These are phyloP conservation scores for Carduelis carduelis DNA, from an alignment of 2,797 vertebrate genomes.

Conservation along the genomic window DNA sequence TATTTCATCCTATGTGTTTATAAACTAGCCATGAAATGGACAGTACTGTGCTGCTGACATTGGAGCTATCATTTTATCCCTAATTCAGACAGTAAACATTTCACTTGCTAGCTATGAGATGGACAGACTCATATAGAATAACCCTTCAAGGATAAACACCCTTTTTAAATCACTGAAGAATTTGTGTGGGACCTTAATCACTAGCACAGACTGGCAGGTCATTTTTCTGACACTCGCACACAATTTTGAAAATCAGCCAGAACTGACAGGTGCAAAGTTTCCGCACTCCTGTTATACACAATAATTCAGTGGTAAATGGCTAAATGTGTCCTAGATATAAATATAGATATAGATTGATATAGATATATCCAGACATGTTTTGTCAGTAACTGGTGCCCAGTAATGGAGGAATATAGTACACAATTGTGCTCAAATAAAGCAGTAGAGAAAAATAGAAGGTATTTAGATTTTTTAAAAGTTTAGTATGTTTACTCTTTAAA, in stretches of 20 bases:
- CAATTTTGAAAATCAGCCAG: constrained; percentile 70
- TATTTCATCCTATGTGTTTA: neutral
- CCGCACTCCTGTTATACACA: constrained; percentile 53
- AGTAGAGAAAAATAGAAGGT: neutral
- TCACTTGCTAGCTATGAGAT: constrained; percentile 34
- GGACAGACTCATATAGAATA: constrained; percentile 65
- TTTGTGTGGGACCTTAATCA: constrained; percentile 64
- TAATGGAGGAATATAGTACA: neutral
- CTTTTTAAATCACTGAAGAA: constrained; percentile 67
- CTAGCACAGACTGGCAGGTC: constrained; percentile 67
- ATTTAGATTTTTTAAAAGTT: neutral
- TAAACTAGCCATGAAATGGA: neutral
- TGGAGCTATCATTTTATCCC: constrained; percentile 18
- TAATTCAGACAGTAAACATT: constrained; percentile 52
- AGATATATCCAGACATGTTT: neutral
- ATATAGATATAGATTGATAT: neutral
- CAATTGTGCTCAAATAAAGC: neutral
- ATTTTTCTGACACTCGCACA: constrained; percentile 69
- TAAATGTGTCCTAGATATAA: constrained; percentile 3
- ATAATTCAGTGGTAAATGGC: constrained; percentile 61
- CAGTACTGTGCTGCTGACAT: neutral
- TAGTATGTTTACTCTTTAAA: neutral
- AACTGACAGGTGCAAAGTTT: constrained; percentile 74
- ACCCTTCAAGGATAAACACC: constrained; percentile 68
- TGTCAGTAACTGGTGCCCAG: neutral